Percentiles rank a stretch among this genome's conserved stretches.
phyloP scores from a whole-genome alignment of 1,140 invertebrate species.

The Whitmania pigra region DNA sequence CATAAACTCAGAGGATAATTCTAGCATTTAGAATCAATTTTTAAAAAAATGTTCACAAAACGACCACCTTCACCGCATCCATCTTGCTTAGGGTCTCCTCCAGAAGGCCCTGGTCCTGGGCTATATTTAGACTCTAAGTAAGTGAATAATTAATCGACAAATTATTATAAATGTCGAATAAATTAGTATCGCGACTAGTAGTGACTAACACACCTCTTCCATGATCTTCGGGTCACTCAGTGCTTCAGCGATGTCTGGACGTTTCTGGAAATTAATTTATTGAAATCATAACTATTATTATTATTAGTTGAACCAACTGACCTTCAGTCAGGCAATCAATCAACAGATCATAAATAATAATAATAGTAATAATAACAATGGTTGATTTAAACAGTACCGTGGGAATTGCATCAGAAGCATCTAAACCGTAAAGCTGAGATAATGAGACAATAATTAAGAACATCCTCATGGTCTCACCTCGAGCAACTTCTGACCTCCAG shows the following conservation, averaged over 20 bases:
- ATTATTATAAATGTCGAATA: too few relatives aligned
- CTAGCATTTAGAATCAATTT: too few relatives aligned
- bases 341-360: not conserved
- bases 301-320: not conserved
- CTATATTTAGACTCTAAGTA: too few relatives aligned
- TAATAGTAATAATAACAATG: not conserved
- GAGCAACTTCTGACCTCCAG: not conserved
- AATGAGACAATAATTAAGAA: too few relatives aligned
- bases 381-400: not conserved
- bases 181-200: not conserved
- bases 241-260: not conserved
- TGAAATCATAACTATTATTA: not conserved
- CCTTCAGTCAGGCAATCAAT: not conserved
- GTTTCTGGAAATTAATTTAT: not conserved
- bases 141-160: too few relatives aligned
- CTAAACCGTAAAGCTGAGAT: too few relatives aligned
- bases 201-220: not conserved
- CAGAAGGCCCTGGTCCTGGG: too few relatives aligned
- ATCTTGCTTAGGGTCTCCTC: too few relatives aligned
- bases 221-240: conserved; percentile 3
- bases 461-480: not conserved
- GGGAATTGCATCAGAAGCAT: too few relatives aligned
- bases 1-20: too few relatives aligned
- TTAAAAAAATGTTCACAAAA: too few relatives aligned
- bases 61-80: too few relatives aligned